Conservation (phyloP, 2,797 vertebrate species). For the Pachyuromys duprasi region DNA sequence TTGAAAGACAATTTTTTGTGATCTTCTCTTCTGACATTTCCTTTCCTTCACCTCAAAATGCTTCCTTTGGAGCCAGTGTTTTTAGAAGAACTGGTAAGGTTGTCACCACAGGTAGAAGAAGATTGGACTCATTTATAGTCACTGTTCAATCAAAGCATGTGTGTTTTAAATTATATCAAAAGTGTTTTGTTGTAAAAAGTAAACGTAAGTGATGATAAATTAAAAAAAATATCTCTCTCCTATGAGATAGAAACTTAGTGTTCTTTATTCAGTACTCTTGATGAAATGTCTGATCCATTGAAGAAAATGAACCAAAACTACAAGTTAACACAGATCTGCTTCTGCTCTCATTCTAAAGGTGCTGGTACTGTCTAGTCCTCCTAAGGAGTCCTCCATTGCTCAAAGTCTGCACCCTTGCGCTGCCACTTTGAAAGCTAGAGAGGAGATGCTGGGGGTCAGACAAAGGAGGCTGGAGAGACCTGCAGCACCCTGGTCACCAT, state of each 20-base stretch:
- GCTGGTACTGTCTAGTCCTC: background rate
- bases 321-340: background rate
- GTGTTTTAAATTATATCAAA: constrained; percentile 95
- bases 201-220: background rate
- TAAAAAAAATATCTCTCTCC: background rate
- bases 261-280: background rate
- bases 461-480: background rate
- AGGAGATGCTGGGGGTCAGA: background rate
- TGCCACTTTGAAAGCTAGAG: background rate
- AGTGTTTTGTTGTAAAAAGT: constrained; percentile 92
- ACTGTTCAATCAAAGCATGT: constrained; percentile 94
- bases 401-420: background rate
- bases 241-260: background rate
- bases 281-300: background rate
- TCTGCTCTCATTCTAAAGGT: background rate
- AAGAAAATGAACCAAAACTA: background rate
- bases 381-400: background rate
- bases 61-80: constrained; percentile 91
- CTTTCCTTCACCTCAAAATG: constrained; percentile 88
- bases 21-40: background rate
- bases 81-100: constrained; percentile 88
- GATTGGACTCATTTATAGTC: constrained; percentile 91
- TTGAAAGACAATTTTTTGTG: background rate
- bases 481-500: background rate
- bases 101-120: constrained; percentile 90